Evolutionary conservation across 1,140 invertebrate species (phyloP).

Genomic region (Drosophila pruinosa): DNA sequence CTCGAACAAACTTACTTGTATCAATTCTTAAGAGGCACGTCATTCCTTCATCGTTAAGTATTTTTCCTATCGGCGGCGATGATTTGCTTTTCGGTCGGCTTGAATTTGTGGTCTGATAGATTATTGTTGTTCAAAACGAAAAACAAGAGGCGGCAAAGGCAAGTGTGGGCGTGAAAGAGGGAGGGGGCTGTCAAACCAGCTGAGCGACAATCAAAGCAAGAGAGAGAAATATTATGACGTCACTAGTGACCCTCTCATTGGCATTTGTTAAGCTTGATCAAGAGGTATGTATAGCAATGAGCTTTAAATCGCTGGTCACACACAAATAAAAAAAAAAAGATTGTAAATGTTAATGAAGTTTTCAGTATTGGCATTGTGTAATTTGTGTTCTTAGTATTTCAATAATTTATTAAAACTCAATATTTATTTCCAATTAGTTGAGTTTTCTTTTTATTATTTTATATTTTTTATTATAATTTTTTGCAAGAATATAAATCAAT

Average conservation of each 20-base stretch:
- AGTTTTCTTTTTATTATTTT: too few relatives aligned
- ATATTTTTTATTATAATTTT: too few relatives aligned
- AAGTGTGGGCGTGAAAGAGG: conserved; percentile 17
- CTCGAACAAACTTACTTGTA: conserved; percentile 7
- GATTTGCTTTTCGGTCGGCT: conserved; percentile 31
- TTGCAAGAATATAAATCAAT: too few relatives aligned
- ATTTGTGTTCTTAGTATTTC: too few relatives aligned
- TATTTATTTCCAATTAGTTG: too few relatives aligned
- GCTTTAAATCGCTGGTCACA: conserved; percentile 1
- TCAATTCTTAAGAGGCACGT: conserved; percentile 20
- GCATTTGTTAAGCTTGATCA: conserved; percentile 29
- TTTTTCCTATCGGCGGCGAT: conserved; percentile 27
- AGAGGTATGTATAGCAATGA: conserved; percentile 18
- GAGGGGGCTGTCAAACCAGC: conserved; percentile 40
- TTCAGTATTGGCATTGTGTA: too few relatives aligned
- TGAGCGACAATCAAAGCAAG: conserved; percentile 33
- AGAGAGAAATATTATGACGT: conserved; percentile 20
- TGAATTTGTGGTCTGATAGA: conserved; percentile 39
- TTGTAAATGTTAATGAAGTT: too few relatives aligned
- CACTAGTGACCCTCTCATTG: conserved; percentile 31
- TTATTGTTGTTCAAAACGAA: conserved; percentile 40
- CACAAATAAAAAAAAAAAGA: background rate
- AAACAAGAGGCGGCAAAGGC: conserved; percentile 22
- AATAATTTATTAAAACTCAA: too few relatives aligned
- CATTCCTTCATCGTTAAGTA: conserved; percentile 31